These are phyloP conservation scores for Leptinotarsa haldemani DNA, from an alignment of 2,888 invertebrate species.

Conservation along the genomic window DNA sequence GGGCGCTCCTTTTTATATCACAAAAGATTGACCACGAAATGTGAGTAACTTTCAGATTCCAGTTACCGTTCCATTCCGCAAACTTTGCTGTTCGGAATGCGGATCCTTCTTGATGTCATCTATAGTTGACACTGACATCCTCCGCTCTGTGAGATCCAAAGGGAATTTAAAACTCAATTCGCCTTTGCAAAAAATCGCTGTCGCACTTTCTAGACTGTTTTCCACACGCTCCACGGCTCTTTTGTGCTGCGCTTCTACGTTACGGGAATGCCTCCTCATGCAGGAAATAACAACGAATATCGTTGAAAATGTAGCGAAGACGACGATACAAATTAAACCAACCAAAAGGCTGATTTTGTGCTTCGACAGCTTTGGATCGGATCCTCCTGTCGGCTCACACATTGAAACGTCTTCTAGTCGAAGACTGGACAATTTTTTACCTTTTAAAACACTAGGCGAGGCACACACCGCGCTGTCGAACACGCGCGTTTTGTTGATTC, in stretches of 20 bases:
- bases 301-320: conserved; percentile 67
- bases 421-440: conserved; percentile 63
- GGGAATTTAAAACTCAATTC: conserved; percentile 73
- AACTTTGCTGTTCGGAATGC: conserved; percentile 52
- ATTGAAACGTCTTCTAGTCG: conserved; percentile 63
- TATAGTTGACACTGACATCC: conserved; percentile 64
- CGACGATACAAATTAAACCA: conserved; percentile 66
- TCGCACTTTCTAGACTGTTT: conserved; percentile 61
- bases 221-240: conserved; percentile 52
- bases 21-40: conserved; percentile 25
- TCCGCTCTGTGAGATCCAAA: conserved; percentile 64
- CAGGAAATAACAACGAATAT: conserved; percentile 72
- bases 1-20: conserved; percentile 16
- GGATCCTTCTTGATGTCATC: conserved; percentile 64
- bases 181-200: conserved; percentile 64
- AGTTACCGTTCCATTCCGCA: conserved; percentile 60
- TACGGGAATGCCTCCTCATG: conserved; percentile 76
- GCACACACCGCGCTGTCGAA: conserved; percentile 71
- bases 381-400: conserved; percentile 67
- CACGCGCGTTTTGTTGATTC: conserved; percentile 70
- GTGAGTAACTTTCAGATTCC: conserved; percentile 56
- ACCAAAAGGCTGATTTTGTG: conserved; percentile 67
- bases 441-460: conserved; percentile 70
- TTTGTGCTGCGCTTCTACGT: conserved; percentile 63
- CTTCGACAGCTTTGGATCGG: conserved; percentile 60